phyloP scores from a whole-genome alignment of 2,797 vertebrate species.

The Lagodon rhomboides region DNA sequence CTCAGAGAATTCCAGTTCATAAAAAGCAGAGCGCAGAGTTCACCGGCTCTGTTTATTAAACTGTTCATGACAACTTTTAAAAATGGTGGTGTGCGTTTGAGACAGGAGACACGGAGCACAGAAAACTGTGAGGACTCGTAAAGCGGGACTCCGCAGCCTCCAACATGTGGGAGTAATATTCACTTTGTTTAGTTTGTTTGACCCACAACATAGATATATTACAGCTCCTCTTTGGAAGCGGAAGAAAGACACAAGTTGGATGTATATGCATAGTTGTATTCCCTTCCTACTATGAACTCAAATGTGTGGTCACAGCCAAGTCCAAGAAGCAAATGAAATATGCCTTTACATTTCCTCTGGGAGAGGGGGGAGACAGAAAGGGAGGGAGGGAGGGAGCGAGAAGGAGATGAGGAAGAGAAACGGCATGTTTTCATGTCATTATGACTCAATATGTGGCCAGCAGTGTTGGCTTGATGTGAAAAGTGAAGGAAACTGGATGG shows the following conservation, averaged over 20 bases:
- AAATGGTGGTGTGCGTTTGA: constrained; percentile 46
- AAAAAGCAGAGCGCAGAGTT: constrained; percentile 47
- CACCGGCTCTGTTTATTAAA: constrained; percentile 53
- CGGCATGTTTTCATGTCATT: constrained; percentile 36
- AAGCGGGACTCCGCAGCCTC: constrained; percentile 34
- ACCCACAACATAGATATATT: constrained; percentile 40
- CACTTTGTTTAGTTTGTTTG: constrained; percentile 49
- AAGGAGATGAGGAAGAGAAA: constrained; percentile 13
- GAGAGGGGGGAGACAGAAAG: constrained; percentile 5
- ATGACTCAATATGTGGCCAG: constrained; percentile 36
- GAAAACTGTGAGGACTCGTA: constrained; percentile 49
- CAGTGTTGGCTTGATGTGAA: constrained; percentile 47
- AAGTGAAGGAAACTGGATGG: constrained; percentile 27
- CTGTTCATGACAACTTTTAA: constrained; percentile 48
- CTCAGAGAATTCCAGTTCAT: constrained; percentile 48
- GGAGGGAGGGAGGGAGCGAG: not conserved
- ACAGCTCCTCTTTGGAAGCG: constrained; percentile 26
- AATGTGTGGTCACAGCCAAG: constrained; percentile 51
- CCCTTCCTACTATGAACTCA: constrained; percentile 44
- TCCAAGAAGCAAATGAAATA: constrained; percentile 50
- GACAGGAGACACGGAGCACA: constrained; percentile 36
- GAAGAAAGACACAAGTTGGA: constrained; percentile 46
- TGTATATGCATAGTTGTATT: constrained; percentile 32
- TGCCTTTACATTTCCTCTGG: constrained; percentile 58
- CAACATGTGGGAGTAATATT: constrained; percentile 74